Base-by-base conservation (phyloP, 2,888 invertebrate species). In the Idaea biselata region DNA sequence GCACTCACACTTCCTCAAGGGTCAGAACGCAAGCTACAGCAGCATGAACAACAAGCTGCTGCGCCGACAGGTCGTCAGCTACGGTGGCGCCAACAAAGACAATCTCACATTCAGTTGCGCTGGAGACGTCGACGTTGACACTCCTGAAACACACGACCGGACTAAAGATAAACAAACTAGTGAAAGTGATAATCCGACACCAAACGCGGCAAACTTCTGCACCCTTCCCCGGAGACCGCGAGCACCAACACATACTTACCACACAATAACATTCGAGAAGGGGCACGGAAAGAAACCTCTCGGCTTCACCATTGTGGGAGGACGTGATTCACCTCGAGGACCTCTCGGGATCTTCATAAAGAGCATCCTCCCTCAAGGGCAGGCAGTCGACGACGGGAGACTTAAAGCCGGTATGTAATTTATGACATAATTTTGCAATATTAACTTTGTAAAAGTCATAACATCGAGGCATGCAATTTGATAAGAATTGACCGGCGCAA, bases 281-380 rank as follows among this genome's bases (percentile, higher is more conserved):
- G 97, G 97, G 0, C 94, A 94, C 8, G 96, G 97, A 1, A 96
- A 96, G 81, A 97, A 97, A 86, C 96, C 96, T 0, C 93, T 97
- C 44, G 97, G 97, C n/a, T 97, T 97, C 82, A 97, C 97, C 14
- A 97, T 97, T 73, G 97, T 97, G 2, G 97, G 97, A 56, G 97
- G 97, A 58, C 94, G 95, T 64, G 97, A 97, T 82, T 97, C 97
- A 53, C 96, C 97, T 1, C 95, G 96, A 81, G 97, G 97, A 63
- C 96, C 96, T 68, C 94, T 97, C 80, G 97, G 97, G 58, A 97
- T 97, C 81, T 97, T 96, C 85, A 96, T 97, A 72, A 96, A 97
- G 84, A 96, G 96, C 79, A 96, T 97, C 72, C 94, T 97, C 75
- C 95, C 96, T 58, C 94, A 94, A 81, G 97, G 97, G 56, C 96